Evolutionary conservation across 2,113 vertebrate species (phyloP).

Genomic region (Phasianus colchicus): DNA sequence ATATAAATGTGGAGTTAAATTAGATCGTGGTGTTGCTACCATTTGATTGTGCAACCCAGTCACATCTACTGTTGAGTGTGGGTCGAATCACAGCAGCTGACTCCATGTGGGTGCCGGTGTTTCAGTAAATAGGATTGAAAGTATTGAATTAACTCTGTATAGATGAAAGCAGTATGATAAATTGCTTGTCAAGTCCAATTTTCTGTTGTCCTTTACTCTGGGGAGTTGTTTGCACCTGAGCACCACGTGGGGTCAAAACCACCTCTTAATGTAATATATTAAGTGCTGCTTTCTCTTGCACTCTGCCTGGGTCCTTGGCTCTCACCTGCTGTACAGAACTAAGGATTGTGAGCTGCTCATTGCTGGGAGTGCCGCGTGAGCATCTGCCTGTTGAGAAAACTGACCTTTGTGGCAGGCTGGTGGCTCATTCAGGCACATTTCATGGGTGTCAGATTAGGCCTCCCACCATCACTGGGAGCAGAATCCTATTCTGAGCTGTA

Average conservation of each 20-base stretch:
- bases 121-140: conserved; percentile 32
- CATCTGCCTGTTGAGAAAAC: background rate
- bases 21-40: background rate
- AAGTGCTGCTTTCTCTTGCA: background rate
- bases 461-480: background rate
- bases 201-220: conserved; percentile 17
- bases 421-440: fast-evolving
- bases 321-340: background rate
- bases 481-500: background rate
- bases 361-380: background rate
- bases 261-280: background rate
- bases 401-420: background rate
- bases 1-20: background rate
- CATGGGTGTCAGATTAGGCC: background rate
- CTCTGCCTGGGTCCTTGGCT: background rate
- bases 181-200: conserved; percentile 41
- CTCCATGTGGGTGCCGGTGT: background rate
- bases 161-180: conserved; percentile 30
- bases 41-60: conserved; percentile 6
- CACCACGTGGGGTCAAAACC: background rate
- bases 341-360: background rate
- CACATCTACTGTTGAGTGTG: background rate
- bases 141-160: conserved; percentile 24
- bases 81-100: conserved; percentile 29
- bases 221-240: conserved; percentile 15